These are phyloP conservation scores for Etheostoma perlongum DNA, from an alignment of 2,797 vertebrate genomes.

Conservation along the genomic window DNA sequence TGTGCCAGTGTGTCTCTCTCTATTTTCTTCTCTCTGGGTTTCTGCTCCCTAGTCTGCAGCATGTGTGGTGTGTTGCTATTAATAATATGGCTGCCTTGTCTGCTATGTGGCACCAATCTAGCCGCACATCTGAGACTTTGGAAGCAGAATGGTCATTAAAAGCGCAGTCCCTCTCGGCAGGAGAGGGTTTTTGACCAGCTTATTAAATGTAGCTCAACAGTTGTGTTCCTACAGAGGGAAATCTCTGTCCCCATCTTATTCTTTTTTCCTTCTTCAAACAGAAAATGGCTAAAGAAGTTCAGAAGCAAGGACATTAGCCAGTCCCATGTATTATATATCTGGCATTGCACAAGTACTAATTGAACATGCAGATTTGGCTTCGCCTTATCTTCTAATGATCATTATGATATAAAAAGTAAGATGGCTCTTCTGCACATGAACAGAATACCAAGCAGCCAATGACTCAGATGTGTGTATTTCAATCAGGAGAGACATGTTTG, in stretches of 20 bases:
- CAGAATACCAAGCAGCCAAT: conserved; percentile 78
- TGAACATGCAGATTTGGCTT: conserved; percentile 85
- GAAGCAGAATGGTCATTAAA: conserved; percentile 84
- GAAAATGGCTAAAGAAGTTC: conserved; percentile 75
- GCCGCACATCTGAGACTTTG: conserved; percentile 78
- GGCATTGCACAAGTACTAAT: conserved; percentile 79
- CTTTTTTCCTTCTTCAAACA: conserved; percentile 73
- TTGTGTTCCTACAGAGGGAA: conserved; percentile 76
- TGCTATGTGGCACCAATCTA: conserved; percentile 72
- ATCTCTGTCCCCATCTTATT: conserved; percentile 64
- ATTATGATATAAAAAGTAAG: conserved; percentile 82
- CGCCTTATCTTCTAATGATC: conserved; percentile 82
- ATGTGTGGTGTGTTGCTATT: conserved; percentile 73
- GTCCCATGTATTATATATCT: conserved; percentile 81
- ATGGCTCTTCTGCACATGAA: conserved; percentile 61
- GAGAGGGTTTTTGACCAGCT: conserved; percentile 80
- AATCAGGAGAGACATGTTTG: too few relatives aligned
- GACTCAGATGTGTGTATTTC: conserved; percentile 45
- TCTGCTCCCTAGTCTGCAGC: conserved; percentile 57
- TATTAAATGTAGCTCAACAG: conserved; percentile 85
- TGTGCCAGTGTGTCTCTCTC: conserved; percentile 47
- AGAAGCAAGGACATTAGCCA: conserved; percentile 81
- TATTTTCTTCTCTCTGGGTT: conserved; percentile 42
- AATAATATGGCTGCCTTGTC: conserved; percentile 80
- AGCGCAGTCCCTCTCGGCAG: conserved; percentile 74